Evolutionary conservation across 2,797 vertebrate species (phyloP).

Genomic region (Chiloscyllium punctatum): DNA sequence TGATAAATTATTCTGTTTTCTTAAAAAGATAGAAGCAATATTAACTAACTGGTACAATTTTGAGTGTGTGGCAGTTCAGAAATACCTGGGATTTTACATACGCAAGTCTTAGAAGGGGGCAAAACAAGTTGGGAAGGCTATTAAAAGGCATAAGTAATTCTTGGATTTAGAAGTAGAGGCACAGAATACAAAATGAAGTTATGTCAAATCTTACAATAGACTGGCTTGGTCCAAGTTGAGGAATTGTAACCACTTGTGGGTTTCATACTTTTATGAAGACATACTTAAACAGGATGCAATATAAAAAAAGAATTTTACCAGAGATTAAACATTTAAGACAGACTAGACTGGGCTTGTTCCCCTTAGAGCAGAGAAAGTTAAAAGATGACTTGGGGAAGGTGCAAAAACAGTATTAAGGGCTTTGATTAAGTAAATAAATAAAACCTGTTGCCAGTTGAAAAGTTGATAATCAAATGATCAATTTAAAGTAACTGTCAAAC

Average conservation of each 20-base stretch:
- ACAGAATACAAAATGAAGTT: neutral
- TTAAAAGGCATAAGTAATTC: neutral
- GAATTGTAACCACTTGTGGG: neutral
- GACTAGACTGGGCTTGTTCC: neutral
- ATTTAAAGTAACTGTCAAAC: neutral
- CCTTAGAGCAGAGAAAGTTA: neutral
- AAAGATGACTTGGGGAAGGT: no score
- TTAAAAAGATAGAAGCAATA: neutral
- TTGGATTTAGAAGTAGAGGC: neutral
- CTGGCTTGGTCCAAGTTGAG: neutral
- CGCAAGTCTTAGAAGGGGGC: neutral
- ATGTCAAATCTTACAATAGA: neutral
- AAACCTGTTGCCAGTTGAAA: neutral
- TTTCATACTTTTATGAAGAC: neutral
- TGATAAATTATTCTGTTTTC: neutral
- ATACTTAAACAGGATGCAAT: neutral
- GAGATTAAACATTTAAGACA: neutral
- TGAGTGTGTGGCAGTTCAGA: neutral
- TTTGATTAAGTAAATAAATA: neutral
- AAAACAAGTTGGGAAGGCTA: neutral
- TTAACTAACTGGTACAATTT: neutral
- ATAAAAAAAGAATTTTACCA: neutral
- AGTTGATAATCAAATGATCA: neutral
- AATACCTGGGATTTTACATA: neutral
- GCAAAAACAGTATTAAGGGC: no score